Evolutionary conservation across 2,888 invertebrate species (phyloP).

Genomic region (Acrocyrtus sp.): DNA sequence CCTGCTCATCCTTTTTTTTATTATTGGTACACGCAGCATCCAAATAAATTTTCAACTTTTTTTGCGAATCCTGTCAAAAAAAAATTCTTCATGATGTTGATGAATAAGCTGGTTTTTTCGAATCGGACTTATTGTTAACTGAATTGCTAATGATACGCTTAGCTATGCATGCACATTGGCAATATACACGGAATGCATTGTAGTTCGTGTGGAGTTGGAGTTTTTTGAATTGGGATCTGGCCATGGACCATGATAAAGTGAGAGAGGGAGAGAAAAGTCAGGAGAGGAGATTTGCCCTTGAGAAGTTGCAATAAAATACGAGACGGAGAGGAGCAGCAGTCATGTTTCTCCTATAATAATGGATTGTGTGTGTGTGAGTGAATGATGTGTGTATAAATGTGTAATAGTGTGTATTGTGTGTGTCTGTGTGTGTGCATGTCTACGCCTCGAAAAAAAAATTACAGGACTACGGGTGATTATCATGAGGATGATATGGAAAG

Average conservation of each 20-base stretch:
- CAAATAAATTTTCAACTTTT: slow-evolving; percentile 5
- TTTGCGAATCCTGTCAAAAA: background rate
- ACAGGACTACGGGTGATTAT: slow-evolving; percentile 16
- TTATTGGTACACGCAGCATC: slow-evolving; percentile 17
- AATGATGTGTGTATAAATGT: background rate
- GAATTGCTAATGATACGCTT: too few species aligned
- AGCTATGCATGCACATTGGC: too few species aligned
- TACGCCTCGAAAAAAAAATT: too few species aligned
- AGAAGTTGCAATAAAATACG: slow-evolving; percentile 36
- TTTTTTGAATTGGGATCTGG: too few species aligned
- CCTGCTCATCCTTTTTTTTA: slow-evolving; percentile 10
- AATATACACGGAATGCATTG: too few species aligned
- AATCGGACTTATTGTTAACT: too few species aligned
- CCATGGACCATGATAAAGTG: slow-evolving; percentile 7
- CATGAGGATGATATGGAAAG: slow-evolving; percentile 1
- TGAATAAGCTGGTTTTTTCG: too few species aligned
- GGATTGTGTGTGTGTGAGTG: slow-evolving; percentile 20
- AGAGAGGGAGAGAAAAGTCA: background rate
- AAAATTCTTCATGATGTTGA: slow-evolving; percentile 7
- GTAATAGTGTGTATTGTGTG: background rate
- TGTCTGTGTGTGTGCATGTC: slow-evolving; percentile 16
- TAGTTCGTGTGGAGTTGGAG: too few species aligned
- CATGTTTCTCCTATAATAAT: slow-evolving; percentile 6
- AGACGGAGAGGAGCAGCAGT: too few species aligned
- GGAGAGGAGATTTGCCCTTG: slow-evolving; percentile 34